Percentiles rank a stretch among this genome's conserved stretches.
Conservation (phyloP, 2,888 invertebrate species). For the Pyrrhia umbra region DNA sequence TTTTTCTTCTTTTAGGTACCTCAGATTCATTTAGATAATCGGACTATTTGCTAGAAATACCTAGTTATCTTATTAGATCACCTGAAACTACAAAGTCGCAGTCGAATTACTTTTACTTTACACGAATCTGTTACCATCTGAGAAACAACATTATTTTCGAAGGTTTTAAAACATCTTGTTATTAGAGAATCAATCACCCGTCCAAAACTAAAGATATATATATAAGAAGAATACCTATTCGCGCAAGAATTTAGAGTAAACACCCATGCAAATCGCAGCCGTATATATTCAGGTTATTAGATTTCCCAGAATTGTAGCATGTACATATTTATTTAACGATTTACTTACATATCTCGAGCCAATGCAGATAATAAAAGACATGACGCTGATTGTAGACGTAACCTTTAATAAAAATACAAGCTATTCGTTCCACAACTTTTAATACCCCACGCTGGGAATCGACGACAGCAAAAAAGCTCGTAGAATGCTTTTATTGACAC, state of each 20-base stretch:
- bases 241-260: conserved; percentile 22
- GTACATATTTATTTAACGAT: conserved; percentile 30
- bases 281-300: conserved; percentile 23
- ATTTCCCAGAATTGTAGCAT: conserved; percentile 35
- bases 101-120: too few relatives aligned
- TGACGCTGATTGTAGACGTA: conserved; percentile 18
- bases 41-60: too few relatives aligned
- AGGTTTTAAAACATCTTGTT: too few relatives aligned
- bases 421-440: neutral
- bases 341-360: conserved; percentile 8
- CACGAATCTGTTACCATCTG: too few relatives aligned
- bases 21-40: too few relatives aligned
- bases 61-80: too few relatives aligned
- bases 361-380: conserved; percentile 28
- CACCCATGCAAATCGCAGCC: conserved; percentile 16
- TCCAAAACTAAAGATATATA: too few relatives aligned
- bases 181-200: too few relatives aligned
- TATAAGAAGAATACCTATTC: conserved; percentile 10
- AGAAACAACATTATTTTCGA: too few relatives aligned
- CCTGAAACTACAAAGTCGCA: too few relatives aligned
- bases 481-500: conserved; percentile 44
- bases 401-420: conserved; percentile 24
- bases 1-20: neutral
- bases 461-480: conserved; percentile 31
- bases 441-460: conserved; percentile 3